These are phyloP conservation scores for Tetragnatha versicolor DNA, from an alignment of 1,140 invertebrate species.

Conservation along the genomic window DNA sequence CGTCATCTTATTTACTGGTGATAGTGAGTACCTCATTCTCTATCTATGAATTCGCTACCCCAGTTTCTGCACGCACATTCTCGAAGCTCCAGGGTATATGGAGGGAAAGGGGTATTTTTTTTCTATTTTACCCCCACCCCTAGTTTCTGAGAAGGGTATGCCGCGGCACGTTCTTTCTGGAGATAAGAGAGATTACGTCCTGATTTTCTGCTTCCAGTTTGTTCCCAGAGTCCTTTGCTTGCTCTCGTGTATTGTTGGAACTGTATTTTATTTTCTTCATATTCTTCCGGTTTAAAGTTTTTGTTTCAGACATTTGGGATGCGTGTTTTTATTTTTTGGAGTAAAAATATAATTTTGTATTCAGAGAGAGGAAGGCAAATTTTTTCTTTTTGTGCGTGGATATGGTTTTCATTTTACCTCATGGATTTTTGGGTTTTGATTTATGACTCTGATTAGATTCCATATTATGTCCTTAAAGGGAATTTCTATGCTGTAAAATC, in stretches of 20 bases:
- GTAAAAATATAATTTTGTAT: too few species aligned
- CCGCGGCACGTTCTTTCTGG: slow-evolving; percentile 28
- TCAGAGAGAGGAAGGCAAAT: too few species aligned
- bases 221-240: background rate
- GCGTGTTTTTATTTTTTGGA: background rate
- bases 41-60: slow-evolving; percentile 38
- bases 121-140: background rate
- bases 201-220: background rate
- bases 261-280: background rate
- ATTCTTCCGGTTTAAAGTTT: background rate
- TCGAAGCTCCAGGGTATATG: slow-evolving; percentile 14
- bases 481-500: too few species aligned
- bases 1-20: slow-evolving; percentile 34
- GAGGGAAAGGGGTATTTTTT: too few species aligned
- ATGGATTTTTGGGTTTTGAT: too few species aligned
- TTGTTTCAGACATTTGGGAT: background rate
- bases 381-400: background rate
- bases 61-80: slow-evolving; percentile 39
- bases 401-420: too few species aligned
- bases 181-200: slow-evolving; percentile 14
- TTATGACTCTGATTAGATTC: too few species aligned
- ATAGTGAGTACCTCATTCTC: slow-evolving; percentile 45
- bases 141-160: slow-evolving; percentile 17
- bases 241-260: background rate
- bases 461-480: too few species aligned